Evolutionary conservation across 2,113 vertebrate genomes (phyloP).

Genomic region (Scomber scombrus): DNA sequence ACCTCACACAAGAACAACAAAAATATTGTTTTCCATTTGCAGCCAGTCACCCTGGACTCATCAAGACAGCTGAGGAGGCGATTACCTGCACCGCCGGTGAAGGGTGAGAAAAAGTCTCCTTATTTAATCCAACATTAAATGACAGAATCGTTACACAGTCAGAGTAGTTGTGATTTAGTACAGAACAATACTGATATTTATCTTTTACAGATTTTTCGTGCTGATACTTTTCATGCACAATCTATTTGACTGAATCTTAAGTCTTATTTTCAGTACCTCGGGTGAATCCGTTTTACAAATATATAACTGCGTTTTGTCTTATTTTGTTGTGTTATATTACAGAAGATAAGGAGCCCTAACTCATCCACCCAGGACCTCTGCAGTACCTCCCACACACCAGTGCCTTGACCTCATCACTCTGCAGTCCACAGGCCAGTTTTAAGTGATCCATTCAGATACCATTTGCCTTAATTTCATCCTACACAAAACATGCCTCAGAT

Average conservation of each 20-base stretch:
- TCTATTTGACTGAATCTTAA: background rate
- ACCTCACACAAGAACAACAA: background rate
- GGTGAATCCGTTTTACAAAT: background rate
- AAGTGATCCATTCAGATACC: slow-evolving; percentile 12
- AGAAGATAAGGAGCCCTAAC: slow-evolving; percentile 65
- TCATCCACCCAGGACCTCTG: background rate
- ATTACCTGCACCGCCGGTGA: slow-evolving; percentile 91
- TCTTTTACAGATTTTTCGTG: no score
- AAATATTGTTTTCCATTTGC: slow-evolving; percentile 29
- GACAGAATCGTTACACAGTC: no score
- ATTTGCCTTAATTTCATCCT: slow-evolving; percentile 56
- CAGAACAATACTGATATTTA: no score
- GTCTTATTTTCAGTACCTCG: background rate
- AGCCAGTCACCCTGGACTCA: slow-evolving; percentile 92
- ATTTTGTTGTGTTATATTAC: slow-evolving; percentile 17
- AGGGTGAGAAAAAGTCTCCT: slow-evolving; percentile 79
- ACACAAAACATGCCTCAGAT: slow-evolving; percentile 27
- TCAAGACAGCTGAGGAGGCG: slow-evolving; percentile 92
- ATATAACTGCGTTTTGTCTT: background rate
- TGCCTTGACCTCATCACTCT: slow-evolving; percentile 56
- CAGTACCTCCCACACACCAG: slow-evolving; percentile 33
- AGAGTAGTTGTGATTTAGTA: no score
- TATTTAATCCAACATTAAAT: no score
- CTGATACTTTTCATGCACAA: no score
- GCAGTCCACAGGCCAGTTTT: slow-evolving; percentile 43